Conservation (phyloP, 2,113 vertebrate genomes). For the Phalacrocorax aristotelis region DNA sequence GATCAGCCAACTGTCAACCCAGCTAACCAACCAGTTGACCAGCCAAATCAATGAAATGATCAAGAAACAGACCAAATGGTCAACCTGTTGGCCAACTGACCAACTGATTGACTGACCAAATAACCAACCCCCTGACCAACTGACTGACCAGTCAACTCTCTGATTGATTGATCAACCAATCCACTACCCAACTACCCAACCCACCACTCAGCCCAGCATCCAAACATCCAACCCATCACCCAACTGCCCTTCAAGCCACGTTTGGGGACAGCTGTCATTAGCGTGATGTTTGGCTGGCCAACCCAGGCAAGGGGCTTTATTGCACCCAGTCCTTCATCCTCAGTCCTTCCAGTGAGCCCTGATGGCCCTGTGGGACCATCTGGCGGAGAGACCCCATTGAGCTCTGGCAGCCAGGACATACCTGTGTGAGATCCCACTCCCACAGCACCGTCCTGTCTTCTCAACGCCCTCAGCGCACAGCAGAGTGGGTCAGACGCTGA, state of each 20-base stretch:
- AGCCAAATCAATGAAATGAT: not conserved
- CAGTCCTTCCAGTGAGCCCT: not conserved
- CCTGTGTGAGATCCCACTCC: slow-evolving; percentile 3
- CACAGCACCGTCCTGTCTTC: not conserved
- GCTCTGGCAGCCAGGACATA: not conserved
- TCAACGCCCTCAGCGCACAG: fast-evolving
- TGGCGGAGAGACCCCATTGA: fast-evolving
- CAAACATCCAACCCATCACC: not conserved
- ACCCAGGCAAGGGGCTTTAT: not conserved
- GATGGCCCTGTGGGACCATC: fast-evolving
- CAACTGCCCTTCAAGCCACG: not conserved
- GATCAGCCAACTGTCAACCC: not conserved
- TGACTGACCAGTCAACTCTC: not conserved
- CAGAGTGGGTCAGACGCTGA: fast-evolving
- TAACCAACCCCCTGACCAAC: not conserved
- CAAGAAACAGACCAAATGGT: not conserved
- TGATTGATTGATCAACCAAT: not conserved
- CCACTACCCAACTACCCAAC: not conserved
- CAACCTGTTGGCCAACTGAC: not conserved
- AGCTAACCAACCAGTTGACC: fast-evolving
- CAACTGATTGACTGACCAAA: not conserved
- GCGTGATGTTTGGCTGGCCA: not conserved
- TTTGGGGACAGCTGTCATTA: not conserved
- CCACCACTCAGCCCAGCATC: not conserved
- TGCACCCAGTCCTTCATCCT: not conserved